These are phyloP conservation scores for Novumbra hubbsi DNA, from an alignment of 2,797 vertebrate species.

Conservation along the genomic window DNA sequence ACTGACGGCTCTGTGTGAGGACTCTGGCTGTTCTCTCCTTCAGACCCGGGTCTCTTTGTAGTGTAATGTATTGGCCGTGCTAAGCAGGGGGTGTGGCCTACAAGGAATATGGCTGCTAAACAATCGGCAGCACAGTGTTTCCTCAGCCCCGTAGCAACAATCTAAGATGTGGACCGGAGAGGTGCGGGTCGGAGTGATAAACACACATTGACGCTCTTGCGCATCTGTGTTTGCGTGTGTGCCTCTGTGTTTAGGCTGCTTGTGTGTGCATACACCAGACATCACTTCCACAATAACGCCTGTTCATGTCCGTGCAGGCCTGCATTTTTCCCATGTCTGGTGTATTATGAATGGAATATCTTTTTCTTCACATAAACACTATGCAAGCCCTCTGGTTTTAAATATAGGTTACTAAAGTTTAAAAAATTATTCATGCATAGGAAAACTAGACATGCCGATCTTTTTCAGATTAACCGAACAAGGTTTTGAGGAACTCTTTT, in stretches of 20 bases:
- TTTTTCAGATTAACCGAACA: too few relatives aligned
- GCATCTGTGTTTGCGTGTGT: background rate
- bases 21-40: background rate
- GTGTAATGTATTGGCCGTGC: background rate
- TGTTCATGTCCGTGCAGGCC: background rate
- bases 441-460: too few relatives aligned
- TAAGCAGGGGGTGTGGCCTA: background rate
- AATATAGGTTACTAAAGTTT: too few relatives aligned
- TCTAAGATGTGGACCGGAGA: constrained; percentile 1
- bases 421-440: too few relatives aligned
- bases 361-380: background rate
- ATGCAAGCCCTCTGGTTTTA: background rate
- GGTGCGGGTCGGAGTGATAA: constrained; percentile 1
- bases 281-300: background rate
- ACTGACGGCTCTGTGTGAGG: constrained; percentile 2
- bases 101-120: constrained; percentile 8
- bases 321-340: background rate
- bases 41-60: background rate
- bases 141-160: constrained; percentile 9
- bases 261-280: background rate
- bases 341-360: background rate
- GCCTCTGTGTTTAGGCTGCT: background rate
- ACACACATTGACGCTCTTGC: background rate
- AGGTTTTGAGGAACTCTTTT: too few relatives aligned
- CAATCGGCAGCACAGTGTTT: constrained; percentile 1